These are phyloP conservation scores for Neodontobutis hainanensis DNA, from an alignment of 2,113 vertebrate species.

Conservation along the genomic window DNA sequence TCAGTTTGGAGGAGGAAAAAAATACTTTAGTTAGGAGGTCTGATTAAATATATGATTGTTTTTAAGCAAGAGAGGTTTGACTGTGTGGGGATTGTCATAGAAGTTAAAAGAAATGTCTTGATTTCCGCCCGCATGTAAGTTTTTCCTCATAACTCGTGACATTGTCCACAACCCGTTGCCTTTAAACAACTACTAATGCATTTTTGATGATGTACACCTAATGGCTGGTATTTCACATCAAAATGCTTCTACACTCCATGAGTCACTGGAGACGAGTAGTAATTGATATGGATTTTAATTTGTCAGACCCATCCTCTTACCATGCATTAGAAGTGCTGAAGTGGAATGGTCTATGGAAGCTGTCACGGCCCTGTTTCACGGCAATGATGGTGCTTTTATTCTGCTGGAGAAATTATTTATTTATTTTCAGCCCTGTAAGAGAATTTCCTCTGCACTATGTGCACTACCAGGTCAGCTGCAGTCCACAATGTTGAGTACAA, in stretches of 20 bases:
- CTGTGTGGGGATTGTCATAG: conserved; percentile 31
- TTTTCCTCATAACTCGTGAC: conserved; percentile 7
- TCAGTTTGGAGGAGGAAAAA: conserved; percentile 15
- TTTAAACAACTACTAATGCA: conserved; percentile 43
- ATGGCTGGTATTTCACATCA: conserved; percentile 47
- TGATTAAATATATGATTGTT: too few species aligned
- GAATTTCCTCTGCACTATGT: conserved; percentile 39
- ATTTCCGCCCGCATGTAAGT: conserved; percentile 20
- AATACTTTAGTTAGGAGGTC: not conserved
- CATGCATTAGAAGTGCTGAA: conserved; percentile 62
- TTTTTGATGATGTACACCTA: conserved; percentile 57
- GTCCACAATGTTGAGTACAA: conserved; percentile 29
- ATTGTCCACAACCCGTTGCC: not conserved
- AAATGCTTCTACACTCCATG: conserved; percentile 40
- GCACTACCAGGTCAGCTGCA: conserved; percentile 31
- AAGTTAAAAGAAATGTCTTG: conserved; percentile 21
- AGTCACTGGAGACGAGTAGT: conserved; percentile 47
- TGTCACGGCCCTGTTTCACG: conserved; percentile 55
- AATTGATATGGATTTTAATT: conserved; percentile 72
- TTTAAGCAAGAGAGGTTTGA: too few species aligned
- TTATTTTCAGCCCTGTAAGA: conserved; percentile 19
- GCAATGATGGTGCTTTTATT: conserved; percentile 39
- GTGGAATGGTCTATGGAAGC: conserved; percentile 53
- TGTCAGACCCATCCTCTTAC: conserved; percentile 48
- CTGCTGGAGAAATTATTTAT: conserved; percentile 55